phyloP scores from a whole-genome alignment of 2,113 vertebrate genomes.

The Crotalus horridus region DNA sequence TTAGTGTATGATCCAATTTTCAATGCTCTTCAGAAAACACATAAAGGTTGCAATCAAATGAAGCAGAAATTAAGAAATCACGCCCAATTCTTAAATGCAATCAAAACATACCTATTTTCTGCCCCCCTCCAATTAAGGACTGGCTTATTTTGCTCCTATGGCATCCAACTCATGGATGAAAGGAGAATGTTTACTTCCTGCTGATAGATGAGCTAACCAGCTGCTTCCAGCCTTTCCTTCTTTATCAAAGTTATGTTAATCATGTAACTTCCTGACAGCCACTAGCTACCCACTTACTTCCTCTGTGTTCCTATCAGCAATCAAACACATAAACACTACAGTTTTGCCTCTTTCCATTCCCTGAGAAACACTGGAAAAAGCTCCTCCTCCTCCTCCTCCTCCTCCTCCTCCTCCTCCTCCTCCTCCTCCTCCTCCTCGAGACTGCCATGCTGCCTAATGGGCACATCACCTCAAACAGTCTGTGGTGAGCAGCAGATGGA shows the following conservation, averaged over 20 bases:
- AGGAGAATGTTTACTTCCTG: background rate
- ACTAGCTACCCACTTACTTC: background rate
- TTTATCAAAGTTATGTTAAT: constrained; percentile 53
- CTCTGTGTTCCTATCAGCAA: constrained; percentile 22
- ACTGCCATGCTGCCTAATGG: background rate
- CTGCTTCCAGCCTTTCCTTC: constrained; percentile 32
- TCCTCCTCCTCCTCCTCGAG: background rate
- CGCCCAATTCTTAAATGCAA: background rate
- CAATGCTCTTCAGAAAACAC: background rate
- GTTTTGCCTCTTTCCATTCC: background rate
- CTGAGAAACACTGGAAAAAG: background rate
- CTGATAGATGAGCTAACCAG: constrained; percentile 49
- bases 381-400: background rate
- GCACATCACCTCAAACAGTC: background rate
- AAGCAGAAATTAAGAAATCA: background rate
- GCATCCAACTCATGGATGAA: background rate
- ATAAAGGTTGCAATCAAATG: background rate
- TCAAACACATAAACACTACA: background rate
- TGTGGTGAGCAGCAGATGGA: background rate
- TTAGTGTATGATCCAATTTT: background rate
- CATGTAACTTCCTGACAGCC: constrained; percentile 4
- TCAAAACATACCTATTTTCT: background rate
- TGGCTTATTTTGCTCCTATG: background rate
- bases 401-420: background rate
- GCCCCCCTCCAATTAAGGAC: background rate